A percentile compares a stretch with the other conserved stretches of the same genome.
Evolutionary conservation across 2,113 vertebrate genomes (phyloP).

Genomic region (Catharus fuscescens): DNA sequence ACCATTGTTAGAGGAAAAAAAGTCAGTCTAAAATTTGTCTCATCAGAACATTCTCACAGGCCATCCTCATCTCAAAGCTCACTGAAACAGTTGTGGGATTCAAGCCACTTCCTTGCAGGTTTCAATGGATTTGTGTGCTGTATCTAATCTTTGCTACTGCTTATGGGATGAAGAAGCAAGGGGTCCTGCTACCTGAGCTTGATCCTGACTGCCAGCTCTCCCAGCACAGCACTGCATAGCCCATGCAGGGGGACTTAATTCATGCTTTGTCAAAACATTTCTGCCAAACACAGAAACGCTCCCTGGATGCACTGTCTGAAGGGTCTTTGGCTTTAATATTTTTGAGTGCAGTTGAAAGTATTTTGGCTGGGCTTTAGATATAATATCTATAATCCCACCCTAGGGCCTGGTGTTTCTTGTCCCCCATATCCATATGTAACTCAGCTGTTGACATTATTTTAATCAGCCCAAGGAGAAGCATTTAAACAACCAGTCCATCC

Average conservation of each 20-base stretch:
- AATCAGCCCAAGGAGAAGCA: not conserved
- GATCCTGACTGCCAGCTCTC: not conserved
- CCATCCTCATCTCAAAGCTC: not conserved
- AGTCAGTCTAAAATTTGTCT: not conserved
- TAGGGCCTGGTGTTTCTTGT: not conserved
- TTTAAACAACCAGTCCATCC: not conserved
- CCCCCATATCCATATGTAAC: no score
- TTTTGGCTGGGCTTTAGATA: not conserved
- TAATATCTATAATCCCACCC: not conserved
- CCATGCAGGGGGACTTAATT: not conserved
- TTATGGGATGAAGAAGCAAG: not conserved
- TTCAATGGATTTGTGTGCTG: not conserved
- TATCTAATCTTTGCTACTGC: not conserved
- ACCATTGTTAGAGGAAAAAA: not conserved
- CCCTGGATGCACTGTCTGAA: accelerated
- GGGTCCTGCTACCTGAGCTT: not conserved
- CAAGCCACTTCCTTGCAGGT: not conserved
- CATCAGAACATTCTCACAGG: not conserved
- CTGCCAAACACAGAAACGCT: accelerated
- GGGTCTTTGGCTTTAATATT: not conserved
- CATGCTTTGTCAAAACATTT: not conserved
- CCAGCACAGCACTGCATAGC: not conserved
- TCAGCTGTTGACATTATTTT: not conserved
- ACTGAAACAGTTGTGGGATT: accelerated
- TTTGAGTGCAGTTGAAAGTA: accelerated